phyloP scores from a whole-genome alignment of 35 echinoderm and acorn worm genomes.

The Strongylocentrotus purpuratus region DNA sequence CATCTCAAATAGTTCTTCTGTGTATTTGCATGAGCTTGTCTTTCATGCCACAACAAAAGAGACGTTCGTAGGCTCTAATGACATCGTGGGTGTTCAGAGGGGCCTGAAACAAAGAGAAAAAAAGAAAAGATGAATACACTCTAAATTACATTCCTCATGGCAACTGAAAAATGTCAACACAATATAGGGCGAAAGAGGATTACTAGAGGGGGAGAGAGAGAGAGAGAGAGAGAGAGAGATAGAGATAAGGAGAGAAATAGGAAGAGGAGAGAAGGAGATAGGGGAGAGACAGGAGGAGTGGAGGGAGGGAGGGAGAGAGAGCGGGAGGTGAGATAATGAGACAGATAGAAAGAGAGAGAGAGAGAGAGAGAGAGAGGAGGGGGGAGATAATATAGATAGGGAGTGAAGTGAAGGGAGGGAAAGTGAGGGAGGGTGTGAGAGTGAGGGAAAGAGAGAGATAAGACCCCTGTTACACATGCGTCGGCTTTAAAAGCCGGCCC shows the following conservation, averaged over 20 bases:
- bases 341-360: background rate
- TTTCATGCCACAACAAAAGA: background rate
- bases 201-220: no score
- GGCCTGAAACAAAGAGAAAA: background rate
- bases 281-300: background rate
- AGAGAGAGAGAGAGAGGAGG: conserved; percentile 6
- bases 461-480: no score
- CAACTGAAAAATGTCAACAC: background rate
- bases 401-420: background rate
- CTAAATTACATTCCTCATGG: background rate
- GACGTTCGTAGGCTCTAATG: background rate
- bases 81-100: background rate
- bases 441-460: background rate
- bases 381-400: no score
- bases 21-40: background rate
- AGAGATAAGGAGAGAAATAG: no score
- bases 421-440: background rate
- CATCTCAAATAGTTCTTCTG: background rate
- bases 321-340: no score
- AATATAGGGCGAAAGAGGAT: no score
- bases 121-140: background rate
- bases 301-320: background rate
- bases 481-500: no score
- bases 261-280: no score
- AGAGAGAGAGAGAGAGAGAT: no score